Conservation (phyloP, 2,113 vertebrate genomes). For the Grallaria varia region DNA sequence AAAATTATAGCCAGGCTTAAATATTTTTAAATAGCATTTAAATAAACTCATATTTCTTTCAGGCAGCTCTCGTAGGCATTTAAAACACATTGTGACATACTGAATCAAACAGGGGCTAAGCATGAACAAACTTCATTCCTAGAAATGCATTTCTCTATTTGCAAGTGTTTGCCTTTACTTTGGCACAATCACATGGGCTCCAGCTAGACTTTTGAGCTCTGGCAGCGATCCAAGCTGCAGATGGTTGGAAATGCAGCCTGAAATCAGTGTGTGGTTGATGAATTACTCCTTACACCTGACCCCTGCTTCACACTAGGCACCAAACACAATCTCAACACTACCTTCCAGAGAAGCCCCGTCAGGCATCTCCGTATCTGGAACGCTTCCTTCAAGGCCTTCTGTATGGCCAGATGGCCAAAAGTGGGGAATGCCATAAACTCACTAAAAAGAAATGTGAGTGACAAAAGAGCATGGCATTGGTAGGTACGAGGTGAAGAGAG, state of each 20-base stretch:
- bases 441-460: not conserved
- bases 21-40: conserved; percentile 11
- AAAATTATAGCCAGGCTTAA: conserved; percentile 46
- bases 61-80: not conserved
- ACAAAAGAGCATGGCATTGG: not conserved
- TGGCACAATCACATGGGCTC: conserved; percentile 44
- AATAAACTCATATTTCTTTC: not conserved
- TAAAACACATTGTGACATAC: not conserved
- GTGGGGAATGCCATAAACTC: conserved; percentile 41
- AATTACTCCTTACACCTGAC: conserved; percentile 76
- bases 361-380: conserved; percentile 45
- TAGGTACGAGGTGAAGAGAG: not conserved
- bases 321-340: conserved; percentile 61
- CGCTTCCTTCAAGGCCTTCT: conserved; percentile 65
- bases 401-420: conserved; percentile 62
- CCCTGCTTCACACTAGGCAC: conserved; percentile 72
- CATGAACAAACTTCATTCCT: conserved; percentile 18
- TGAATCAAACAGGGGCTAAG: not conserved
- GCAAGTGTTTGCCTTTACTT: conserved; percentile 58
- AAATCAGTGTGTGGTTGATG: conserved; percentile 72
- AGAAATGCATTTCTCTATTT: conserved; percentile 35
- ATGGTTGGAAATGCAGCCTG: conserved; percentile 71
- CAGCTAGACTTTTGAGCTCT: conserved; percentile 62
- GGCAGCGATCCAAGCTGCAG: conserved; percentile 70
- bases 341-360: conserved; percentile 56